phyloP scores from a whole-genome alignment of 2,888 invertebrate species.

The Anticlea derivata region DNA sequence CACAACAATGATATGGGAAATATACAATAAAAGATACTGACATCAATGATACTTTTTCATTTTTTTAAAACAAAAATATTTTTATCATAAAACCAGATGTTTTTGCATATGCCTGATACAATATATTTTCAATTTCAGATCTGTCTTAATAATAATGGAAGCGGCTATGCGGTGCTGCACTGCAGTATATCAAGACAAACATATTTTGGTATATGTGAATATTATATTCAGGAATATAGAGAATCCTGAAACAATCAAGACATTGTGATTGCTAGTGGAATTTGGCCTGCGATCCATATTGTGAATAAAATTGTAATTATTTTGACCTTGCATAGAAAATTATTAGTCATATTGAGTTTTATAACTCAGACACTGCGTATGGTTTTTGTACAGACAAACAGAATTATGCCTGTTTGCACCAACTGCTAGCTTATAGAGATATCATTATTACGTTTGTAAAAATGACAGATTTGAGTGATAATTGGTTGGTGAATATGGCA shows the following conservation, averaged over 20 bases:
- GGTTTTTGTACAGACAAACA: background rate
- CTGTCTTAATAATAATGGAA: slow-evolving; percentile 74
- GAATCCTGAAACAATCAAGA: slow-evolving; percentile 64
- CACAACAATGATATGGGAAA: too few relatives aligned
- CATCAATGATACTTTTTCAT: too few relatives aligned
- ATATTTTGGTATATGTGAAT: slow-evolving; percentile 83
- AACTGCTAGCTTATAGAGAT: background rate
- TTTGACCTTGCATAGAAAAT: slow-evolving; percentile 4
- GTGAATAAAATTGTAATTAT: slow-evolving; percentile 26
- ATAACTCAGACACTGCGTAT: background rate
- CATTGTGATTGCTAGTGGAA: slow-evolving; percentile 67
- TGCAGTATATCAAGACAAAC: slow-evolving; percentile 82
- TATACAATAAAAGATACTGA: too few relatives aligned
- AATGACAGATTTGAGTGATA: background rate
- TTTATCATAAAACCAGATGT: background rate
- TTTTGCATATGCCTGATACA: background rate
- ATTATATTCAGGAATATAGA: slow-evolving; percentile 71
- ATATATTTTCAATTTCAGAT: slow-evolving; percentile 61
- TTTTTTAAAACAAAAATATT: too few relatives aligned
- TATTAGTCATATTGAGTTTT: background rate
- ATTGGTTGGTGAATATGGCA: background rate
- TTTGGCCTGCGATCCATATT: slow-evolving; percentile 61
- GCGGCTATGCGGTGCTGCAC: slow-evolving; percentile 56
- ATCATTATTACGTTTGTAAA: background rate
- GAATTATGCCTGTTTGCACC: background rate